A percentile compares a stretch with the other conserved stretches of the same genome.
phyloP scores from a whole-genome alignment of 2,888 invertebrate species.

The Netelia melanura region DNA sequence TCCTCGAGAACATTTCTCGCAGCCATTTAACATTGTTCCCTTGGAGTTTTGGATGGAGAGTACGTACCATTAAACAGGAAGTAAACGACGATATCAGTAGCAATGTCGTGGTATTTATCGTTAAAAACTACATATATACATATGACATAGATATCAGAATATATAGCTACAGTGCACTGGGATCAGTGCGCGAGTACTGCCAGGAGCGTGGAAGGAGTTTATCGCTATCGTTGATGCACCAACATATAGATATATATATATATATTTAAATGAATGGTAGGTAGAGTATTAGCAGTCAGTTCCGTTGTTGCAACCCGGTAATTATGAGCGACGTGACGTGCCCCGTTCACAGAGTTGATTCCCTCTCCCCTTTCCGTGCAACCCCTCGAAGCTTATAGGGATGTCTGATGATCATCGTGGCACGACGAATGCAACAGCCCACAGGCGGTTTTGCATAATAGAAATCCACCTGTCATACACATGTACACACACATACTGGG shows the following conservation, averaged over 20 bases:
- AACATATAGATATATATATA: not conserved
- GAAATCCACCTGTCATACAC: constrained; percentile 58
- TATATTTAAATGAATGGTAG: not conserved
- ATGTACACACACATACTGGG: constrained; percentile 6
- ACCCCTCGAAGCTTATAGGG: constrained; percentile 43
- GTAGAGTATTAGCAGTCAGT: constrained; percentile 38
- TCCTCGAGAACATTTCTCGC: not conserved
- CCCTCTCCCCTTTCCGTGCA: constrained; percentile 36
- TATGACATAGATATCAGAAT: not conserved
- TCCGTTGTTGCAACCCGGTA: constrained; percentile 50
- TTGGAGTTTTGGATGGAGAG: not conserved
- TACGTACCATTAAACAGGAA: constrained; percentile 22
- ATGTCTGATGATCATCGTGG: constrained; percentile 55
- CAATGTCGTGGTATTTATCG: not conserved
- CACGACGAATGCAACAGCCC: constrained; percentile 48
- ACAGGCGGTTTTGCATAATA: constrained; percentile 62
- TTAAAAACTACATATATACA: not conserved
- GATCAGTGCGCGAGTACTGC: not conserved
- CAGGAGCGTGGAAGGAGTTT: constrained; percentile 11
- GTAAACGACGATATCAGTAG: constrained; percentile 14
- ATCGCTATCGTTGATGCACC: constrained; percentile 17
- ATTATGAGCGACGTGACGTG: constrained; percentile 64
- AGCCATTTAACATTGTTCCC: constrained; percentile 17
- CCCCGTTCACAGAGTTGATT: constrained; percentile 29
- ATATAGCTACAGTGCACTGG: not conserved